Evolutionary conservation across 2,113 vertebrate genomes (phyloP).

Genomic region (Amazona vittata): DNA sequence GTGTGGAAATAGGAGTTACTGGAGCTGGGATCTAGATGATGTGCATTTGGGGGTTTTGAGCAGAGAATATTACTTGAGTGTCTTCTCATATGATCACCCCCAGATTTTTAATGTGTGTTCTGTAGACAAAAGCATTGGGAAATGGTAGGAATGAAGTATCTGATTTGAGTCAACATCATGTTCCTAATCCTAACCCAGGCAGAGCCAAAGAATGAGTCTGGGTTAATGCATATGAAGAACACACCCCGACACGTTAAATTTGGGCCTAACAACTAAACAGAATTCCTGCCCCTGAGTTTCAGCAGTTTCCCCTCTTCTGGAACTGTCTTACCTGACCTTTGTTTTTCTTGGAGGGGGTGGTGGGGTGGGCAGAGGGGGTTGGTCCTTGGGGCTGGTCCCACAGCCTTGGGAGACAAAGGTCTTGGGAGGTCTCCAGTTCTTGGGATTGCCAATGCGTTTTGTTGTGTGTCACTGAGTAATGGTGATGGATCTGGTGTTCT

Average conservation of each 20-base stretch:
- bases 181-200: background rate
- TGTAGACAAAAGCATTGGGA: background rate
- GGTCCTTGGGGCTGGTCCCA: background rate
- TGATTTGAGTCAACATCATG: background rate
- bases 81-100: background rate
- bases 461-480: background rate
- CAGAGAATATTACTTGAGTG: background rate
- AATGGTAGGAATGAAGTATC: background rate
- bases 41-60: background rate
- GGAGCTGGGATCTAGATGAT: background rate
- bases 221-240: background rate
- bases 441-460: background rate
- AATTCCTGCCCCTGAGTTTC: background rate
- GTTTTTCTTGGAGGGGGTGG: background rate
- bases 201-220: background rate
- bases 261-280: background rate
- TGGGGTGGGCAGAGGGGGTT: background rate
- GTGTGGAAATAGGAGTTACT: background rate
- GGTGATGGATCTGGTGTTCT: background rate
- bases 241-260: background rate
- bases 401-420: background rate
- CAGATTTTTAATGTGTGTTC: background rate
- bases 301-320: background rate
- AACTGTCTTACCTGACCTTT: background rate
- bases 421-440: background rate